Evolutionary conservation across 2,888 invertebrate genomes (phyloP).

Genomic region (Melanostoma scalare): DNA sequence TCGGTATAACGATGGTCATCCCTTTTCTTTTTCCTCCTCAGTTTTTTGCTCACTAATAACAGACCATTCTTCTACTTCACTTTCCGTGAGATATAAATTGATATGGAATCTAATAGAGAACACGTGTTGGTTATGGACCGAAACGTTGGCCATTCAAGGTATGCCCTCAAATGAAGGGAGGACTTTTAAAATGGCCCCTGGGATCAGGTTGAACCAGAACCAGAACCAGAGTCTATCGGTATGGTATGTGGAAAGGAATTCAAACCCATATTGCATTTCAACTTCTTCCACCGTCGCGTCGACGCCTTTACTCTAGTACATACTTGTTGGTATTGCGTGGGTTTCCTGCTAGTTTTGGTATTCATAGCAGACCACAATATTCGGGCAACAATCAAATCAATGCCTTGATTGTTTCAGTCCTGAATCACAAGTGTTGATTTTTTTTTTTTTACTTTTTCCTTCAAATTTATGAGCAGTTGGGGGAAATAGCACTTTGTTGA

Average conservation of each 20-base stretch:
- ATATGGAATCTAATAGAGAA: conserved; percentile 70
- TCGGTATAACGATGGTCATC: conserved; percentile 55
- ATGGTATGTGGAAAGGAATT: conserved; percentile 14
- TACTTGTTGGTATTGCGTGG: neutral
- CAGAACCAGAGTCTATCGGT: conserved; percentile 1
- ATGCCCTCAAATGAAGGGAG: conserved; percentile 33
- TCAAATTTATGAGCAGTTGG: conserved; percentile 56
- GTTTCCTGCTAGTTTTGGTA: conserved; percentile 52
- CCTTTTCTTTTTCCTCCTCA: conserved; percentile 33
- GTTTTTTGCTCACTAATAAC: conserved; percentile 58
- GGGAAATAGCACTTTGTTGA: conserved; percentile 46
- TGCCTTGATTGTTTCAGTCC: conserved; percentile 59
- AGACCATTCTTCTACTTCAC: conserved; percentile 65
- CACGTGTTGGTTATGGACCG: conserved; percentile 59
- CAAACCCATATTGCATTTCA: conserved; percentile 54
- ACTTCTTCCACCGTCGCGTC: conserved; percentile 36
- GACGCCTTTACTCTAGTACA: neutral
- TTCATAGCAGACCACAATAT: conserved; percentile 68
- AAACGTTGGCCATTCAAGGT: conserved; percentile 20
- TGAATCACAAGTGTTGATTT: conserved; percentile 62
- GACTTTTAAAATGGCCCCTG: conserved; percentile 62
- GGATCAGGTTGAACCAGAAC: conserved; percentile 33
- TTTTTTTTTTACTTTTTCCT: conserved; percentile 25
- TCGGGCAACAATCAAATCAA: conserved; percentile 71
- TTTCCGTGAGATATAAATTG: conserved; percentile 69